Evolutionary conservation across 2,797 vertebrate species (phyloP).

Genomic region (Selene dorsalis): DNA sequence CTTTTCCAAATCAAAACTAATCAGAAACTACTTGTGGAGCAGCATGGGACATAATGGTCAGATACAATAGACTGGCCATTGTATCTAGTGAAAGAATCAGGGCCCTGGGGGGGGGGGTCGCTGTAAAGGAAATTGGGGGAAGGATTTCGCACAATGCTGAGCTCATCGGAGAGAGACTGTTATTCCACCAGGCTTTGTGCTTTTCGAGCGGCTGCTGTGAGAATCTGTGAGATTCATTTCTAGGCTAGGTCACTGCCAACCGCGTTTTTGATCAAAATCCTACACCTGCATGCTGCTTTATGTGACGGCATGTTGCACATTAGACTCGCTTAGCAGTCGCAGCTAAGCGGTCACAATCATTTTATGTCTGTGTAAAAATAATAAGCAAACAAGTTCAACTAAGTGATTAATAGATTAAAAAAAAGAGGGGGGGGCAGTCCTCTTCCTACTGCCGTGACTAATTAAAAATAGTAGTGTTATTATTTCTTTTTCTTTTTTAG

Average conservation of each 20-base stretch:
- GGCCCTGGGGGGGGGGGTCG: neutral
- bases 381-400: neutral
- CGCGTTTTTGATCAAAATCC: constrained; percentile 27
- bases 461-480: neutral
- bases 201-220: constrained; percentile 9
- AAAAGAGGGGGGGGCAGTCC: no score
- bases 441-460: neutral
- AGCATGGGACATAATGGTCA: neutral
- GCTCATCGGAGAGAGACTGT: neutral
- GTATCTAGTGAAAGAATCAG: neutral
- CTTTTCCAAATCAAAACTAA: constrained; percentile 39
- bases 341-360: neutral
- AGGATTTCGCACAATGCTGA: constrained; percentile 10
- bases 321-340: neutral
- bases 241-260: neutral
- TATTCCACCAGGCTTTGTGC: constrained; percentile 14
- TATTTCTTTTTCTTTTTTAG: neutral
- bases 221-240: constrained; percentile 4
- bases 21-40: constrained; percentile 25
- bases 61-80: constrained; percentile 6
- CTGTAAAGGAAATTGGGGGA: neutral
- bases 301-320: neutral
- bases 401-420: neutral
- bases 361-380: neutral
- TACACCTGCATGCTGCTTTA: constrained; percentile 4